Percentiles rank a stretch among this genome's conserved stretches.
Evolutionary conservation across 2,888 invertebrate genomes (phyloP).

Genomic region (Zaprionus lineosus): DNA sequence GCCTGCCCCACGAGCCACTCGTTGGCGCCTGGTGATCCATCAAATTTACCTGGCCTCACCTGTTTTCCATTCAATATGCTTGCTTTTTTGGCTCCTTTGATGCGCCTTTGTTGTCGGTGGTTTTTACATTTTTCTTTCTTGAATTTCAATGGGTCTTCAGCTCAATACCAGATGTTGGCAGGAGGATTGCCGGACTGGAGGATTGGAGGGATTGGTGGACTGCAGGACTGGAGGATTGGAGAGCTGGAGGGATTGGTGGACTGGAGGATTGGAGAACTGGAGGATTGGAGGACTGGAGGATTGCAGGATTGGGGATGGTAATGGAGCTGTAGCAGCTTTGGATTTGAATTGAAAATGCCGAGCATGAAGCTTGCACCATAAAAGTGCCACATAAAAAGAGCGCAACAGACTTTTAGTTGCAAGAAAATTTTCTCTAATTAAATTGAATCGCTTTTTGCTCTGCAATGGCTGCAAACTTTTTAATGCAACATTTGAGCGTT

Average conservation of each 20-base stretch:
- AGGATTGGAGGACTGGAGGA: background rate
- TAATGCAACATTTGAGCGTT: constrained; percentile 66
- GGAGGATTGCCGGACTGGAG: constrained; percentile 35
- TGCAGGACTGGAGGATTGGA: constrained; percentile 3
- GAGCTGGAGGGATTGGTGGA: constrained; percentile 3
- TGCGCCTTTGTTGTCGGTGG: constrained; percentile 38
- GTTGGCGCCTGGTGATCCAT: constrained; percentile 53
- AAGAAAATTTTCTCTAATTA: constrained; percentile 65
- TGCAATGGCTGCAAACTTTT: constrained; percentile 56
- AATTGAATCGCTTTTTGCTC: constrained; percentile 64
- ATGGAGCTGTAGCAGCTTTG: constrained; percentile 13
- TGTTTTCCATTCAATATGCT: constrained; percentile 65
- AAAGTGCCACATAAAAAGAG: constrained; percentile 54
- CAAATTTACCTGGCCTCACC: constrained; percentile 55
- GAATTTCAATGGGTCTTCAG: constrained; percentile 49
- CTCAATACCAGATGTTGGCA: constrained; percentile 41
- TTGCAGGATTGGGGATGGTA: background rate
- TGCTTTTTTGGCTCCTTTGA: no score
- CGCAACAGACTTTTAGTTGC: constrained; percentile 40
- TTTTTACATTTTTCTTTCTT: constrained; percentile 6
- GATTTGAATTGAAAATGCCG: constrained; percentile 44
- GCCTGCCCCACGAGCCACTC: constrained; percentile 17
- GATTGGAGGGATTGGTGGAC: background rate
- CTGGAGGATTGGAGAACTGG: constrained; percentile 13
- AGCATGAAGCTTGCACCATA: constrained; percentile 57